Evolutionary conservation across 1,140 invertebrate species (phyloP), one percentile per base, ranked within the genome.

Genomic region (Latrodectus geometricus): DNA sequence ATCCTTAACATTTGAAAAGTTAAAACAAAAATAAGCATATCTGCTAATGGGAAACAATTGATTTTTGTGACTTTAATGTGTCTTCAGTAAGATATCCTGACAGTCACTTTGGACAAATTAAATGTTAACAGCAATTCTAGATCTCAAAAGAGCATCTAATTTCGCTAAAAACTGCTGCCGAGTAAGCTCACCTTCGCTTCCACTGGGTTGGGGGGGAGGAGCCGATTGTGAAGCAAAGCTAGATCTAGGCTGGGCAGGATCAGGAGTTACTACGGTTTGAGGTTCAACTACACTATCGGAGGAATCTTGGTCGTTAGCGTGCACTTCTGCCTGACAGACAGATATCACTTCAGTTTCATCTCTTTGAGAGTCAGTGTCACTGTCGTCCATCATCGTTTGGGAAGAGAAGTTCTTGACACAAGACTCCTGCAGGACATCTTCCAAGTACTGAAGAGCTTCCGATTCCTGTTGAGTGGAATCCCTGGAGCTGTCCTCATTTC

Each of bases 321-420:
- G 83, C 14, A 86, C 66, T 61, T 86, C 83, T 35, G 83, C 83
- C 50, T 78, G 83, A 17, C 74, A 86, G 12, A 86, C 75, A 11
- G 83, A 86, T 69, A 86, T 86, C 83, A 86, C 75, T 72, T 86
- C 83, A 14, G 73, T 65, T 50, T 86, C 83, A 50, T 86, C 83
- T 78, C 52, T 86, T n/a, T 54, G 65, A 69, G 83, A 86, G 66
- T 86, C 83, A 17, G 83, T 86, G 65, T 86, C 83, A 61, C 83
- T 86, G 20, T 86, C 83, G 23, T 86, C 83, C 23, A 86, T 20
- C n/a, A 66, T 21, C 9, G 69, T 56, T 9, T 77, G 83, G 12
- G n/a, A 20, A 4, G 61, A 56, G 23, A 76, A 84, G 73, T 50
- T 76, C 35, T 56, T 75, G 21, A 20, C 15, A 61, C 49, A 35